These are phyloP conservation scores for Microctenopoma lineatum DNA, from an alignment of 2,797 vertebrate species.

Conservation along the genomic window DNA sequence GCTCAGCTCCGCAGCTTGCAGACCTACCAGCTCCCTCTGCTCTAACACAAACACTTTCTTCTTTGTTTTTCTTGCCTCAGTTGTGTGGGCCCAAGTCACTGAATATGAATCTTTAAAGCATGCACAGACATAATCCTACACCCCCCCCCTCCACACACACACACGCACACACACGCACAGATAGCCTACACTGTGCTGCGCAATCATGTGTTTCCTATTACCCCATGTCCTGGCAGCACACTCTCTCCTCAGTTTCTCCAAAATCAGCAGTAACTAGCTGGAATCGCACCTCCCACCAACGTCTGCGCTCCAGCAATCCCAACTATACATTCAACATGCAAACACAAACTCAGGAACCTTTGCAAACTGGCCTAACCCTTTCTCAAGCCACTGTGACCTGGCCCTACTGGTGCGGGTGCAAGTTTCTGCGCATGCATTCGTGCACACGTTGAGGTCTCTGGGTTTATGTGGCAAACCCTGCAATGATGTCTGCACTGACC, in stretches of 20 bases:
- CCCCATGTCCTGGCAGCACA: constrained; percentile 58
- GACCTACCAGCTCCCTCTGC: constrained; percentile 49
- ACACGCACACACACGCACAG: constrained; percentile 31
- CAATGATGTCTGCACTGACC: constrained; percentile 14
- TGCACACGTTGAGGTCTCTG: constrained; percentile 26
- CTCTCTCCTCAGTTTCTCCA: constrained; percentile 50
- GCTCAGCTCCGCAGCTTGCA: constrained; percentile 46
- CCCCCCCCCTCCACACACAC: constrained; percentile 27
- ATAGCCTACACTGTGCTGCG: constrained; percentile 25
- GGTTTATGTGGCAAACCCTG: constrained; percentile 18
- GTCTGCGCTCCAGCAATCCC: constrained; percentile 10
- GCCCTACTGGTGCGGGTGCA: constrained; percentile 38
- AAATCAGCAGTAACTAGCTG: constrained; percentile 62
- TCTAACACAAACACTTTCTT: constrained; percentile 54
- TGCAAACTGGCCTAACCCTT: not conserved
- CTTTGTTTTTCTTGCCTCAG: constrained; percentile 59
- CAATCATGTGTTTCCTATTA: constrained; percentile 76
- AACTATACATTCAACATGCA: not conserved
- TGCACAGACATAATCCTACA: constrained; percentile 23
- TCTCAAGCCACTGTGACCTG: not conserved
- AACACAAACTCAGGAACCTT: constrained; percentile 5
- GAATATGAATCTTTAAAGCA: constrained; percentile 54
- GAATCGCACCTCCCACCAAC: constrained; percentile 30
- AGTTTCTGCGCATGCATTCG: constrained; percentile 53
- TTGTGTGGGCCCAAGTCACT: constrained; percentile 54